Percentiles rank a stretch among this genome's conserved stretches.
phyloP scores from a whole-genome alignment of 1,140 invertebrate species.

The Gonatopus flavifemur region DNA sequence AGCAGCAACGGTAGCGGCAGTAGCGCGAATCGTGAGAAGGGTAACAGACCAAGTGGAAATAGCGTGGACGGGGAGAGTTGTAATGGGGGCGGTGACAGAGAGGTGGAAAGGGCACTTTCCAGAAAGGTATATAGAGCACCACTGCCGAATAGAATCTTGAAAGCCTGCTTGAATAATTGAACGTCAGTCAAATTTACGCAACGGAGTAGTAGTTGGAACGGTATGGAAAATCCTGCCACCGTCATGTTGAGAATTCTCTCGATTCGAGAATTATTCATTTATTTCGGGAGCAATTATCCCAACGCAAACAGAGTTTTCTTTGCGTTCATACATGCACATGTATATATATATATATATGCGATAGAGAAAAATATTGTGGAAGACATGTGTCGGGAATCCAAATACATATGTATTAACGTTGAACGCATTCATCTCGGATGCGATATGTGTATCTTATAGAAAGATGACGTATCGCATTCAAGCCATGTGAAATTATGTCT shows the following conservation, averaged over 20 bases:
- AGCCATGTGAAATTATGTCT: conserved; percentile 23
- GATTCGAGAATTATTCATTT: no score
- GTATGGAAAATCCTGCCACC: conserved; percentile 23
- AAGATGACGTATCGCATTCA: no score
- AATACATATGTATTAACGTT: no score
- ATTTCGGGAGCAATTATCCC: no score
- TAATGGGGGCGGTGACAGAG: background rate
- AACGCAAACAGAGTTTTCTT: no score
- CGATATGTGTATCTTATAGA: conserved; percentile 1
- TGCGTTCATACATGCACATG: no score
- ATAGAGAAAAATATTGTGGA: no score
- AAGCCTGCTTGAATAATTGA: conserved; percentile 29
- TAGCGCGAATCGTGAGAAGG: background rate
- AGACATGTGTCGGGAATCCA: no score
- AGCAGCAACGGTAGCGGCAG: no score
- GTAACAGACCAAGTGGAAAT: conserved; percentile 16
- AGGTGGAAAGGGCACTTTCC: conserved; percentile 3
- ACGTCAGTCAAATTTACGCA: conserved; percentile 29
- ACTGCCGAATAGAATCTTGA: conserved; percentile 25
- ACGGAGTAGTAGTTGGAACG: conserved; percentile 22
- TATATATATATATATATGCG: no score
- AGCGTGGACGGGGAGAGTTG: background rate
- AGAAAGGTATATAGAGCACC: conserved; percentile 20
- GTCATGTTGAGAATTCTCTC: no score
- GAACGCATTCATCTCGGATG: background rate